phyloP scores from a whole-genome alignment of 2,113 vertebrate species.

The Ctenodactylus gundi region DNA sequence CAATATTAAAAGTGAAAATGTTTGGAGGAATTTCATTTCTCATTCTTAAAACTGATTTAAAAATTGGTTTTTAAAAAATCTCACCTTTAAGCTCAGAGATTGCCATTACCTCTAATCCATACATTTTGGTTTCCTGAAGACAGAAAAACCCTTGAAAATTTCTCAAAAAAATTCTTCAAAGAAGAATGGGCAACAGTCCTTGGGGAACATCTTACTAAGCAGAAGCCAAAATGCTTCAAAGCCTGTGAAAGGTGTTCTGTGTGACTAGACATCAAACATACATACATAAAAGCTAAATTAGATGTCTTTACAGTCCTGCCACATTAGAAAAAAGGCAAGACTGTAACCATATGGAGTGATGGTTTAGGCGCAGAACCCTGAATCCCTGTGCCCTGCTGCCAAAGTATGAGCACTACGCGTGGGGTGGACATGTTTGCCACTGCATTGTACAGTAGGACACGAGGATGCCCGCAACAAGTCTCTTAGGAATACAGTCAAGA shows the following conservation, averaged over 20 bases:
- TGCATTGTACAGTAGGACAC: neutral
- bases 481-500: neutral
- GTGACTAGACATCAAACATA: neutral
- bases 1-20: neutral
- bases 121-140: neutral
- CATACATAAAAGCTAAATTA: neutral
- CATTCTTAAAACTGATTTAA: neutral
- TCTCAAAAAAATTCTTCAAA: neutral
- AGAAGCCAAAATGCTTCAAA: neutral
- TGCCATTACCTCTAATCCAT: neutral
- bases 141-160: neutral
- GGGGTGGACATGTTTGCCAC: neutral
- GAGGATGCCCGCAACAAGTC: neutral
- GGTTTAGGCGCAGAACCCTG: no score
- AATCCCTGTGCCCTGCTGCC: no score
- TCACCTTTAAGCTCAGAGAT: neutral
- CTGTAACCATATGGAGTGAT: neutral
- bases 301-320: neutral
- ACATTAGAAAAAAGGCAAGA: neutral
- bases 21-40: neutral
- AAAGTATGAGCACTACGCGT: no score
- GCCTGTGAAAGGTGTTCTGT: neutral
- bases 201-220: neutral
- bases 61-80: neutral
- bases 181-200: neutral